These are phyloP conservation scores for Arge pagana DNA, from an alignment of 2,888 invertebrate genomes.

Conservation along the genomic window DNA sequence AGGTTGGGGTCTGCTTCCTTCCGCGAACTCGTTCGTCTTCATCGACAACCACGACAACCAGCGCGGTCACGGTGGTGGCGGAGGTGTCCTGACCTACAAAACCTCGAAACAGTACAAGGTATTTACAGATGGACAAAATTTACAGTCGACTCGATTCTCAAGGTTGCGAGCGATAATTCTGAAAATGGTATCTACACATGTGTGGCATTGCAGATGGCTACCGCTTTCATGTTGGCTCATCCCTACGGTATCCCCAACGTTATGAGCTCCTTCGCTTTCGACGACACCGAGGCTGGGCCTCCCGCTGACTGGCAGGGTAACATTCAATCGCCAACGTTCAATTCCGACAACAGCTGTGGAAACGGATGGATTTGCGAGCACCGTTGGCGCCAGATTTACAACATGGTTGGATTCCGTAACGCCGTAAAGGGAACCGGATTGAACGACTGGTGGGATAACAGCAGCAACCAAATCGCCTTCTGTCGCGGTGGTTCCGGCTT, in stretches of 20 bases:
- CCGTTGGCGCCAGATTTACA: slow-evolving; percentile 80
- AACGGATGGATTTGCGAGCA: slow-evolving; percentile 86
- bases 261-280: slow-evolving; percentile 85
- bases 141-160: too few species aligned
- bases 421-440: slow-evolving; percentile 64
- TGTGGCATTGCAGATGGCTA: slow-evolving; percentile 67
- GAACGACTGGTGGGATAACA: slow-evolving; percentile 81
- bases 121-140: too few species aligned
- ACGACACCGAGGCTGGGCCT: slow-evolving; percentile 64
- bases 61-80: slow-evolving; percentile 70
- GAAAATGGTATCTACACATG: too few species aligned
- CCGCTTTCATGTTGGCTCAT: slow-evolving; percentile 86
- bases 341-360: slow-evolving; percentile 68
- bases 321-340: slow-evolving; percentile 70
- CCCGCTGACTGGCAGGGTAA: slow-evolving; percentile 68
- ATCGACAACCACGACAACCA: slow-evolving; percentile 94
- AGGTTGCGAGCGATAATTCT: too few species aligned
- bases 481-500: slow-evolving; percentile 61
- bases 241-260: slow-evolving; percentile 78
- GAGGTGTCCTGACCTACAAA: slow-evolving; percentile 71
- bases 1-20: slow-evolving; percentile 70
- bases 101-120: slow-evolving; percentile 70
- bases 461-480: slow-evolving; percentile 50
- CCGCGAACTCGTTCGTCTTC: slow-evolving; percentile 72
- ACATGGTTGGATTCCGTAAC: slow-evolving; percentile 80